phyloP scores from a whole-genome alignment of 2,113 vertebrate genomes.

The Petaurus breviceps region DNA sequence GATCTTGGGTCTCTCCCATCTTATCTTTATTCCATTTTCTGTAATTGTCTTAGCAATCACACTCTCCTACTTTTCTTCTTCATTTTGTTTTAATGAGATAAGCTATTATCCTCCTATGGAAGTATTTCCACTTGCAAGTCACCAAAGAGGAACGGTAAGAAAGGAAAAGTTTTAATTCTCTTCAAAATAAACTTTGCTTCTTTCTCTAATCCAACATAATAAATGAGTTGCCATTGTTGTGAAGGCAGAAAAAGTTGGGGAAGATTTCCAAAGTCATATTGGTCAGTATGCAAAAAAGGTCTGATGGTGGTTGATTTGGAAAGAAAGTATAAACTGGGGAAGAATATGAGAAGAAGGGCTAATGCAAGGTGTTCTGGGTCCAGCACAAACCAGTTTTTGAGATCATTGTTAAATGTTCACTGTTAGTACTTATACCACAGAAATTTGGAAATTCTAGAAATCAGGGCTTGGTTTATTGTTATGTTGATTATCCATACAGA shows the following conservation, averaged over 20 bases:
- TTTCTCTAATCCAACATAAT: slow-evolving; percentile 8
- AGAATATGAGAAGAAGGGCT: not conserved
- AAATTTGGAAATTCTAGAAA: not conserved
- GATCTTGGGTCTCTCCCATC: not conserved
- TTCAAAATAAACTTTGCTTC: not conserved
- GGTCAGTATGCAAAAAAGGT: slow-evolving; percentile 1
- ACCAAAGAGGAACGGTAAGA: slow-evolving; percentile 18
- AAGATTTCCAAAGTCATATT: slow-evolving; percentile 1
- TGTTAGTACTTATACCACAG: not conserved
- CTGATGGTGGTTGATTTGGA: not conserved
- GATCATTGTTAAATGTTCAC: not conserved
- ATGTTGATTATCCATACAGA: not conserved
- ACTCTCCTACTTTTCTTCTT: not conserved
- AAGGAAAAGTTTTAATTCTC: not conserved
- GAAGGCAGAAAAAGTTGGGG: not conserved
- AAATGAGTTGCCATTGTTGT: slow-evolving; percentile 32
- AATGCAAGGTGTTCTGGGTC: not conserved
- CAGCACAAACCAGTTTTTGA: not conserved
- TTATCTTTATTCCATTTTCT: not conserved
- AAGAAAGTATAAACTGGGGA: not conserved
- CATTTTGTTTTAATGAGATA: not conserved
- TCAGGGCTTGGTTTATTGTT: not conserved
- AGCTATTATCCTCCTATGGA: not conserved
- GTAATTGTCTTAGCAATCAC: not conserved
- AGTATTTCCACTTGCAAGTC: not conserved